These are phyloP conservation scores for Lagopus leucura DNA, from an alignment of 2,113 vertebrate genomes.

Conservation along the genomic window DNA sequence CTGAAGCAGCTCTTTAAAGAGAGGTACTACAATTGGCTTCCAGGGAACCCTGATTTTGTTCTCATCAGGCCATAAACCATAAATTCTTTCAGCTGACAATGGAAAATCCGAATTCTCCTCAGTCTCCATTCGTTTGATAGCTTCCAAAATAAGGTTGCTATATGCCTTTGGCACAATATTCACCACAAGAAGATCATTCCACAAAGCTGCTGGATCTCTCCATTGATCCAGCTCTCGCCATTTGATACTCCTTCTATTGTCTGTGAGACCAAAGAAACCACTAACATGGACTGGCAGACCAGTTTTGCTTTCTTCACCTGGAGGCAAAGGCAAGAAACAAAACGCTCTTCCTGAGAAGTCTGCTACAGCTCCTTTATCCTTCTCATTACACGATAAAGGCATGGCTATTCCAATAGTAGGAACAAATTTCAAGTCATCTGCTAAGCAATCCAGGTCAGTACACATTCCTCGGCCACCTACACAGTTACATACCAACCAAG, in stretches of 20 bases:
- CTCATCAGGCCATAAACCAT: constrained; percentile 90
- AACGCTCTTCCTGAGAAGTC: constrained; percentile 93
- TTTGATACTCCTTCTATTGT: constrained; percentile 97
- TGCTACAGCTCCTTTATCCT: constrained; percentile 82
- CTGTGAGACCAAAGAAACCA: constrained; percentile 97
- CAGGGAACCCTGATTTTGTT: constrained; percentile 85
- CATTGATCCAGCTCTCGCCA: constrained; percentile 97
- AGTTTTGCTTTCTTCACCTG: constrained; percentile 94
- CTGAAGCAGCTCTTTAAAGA: constrained; percentile 88
- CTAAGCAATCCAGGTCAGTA: constrained; percentile 88
- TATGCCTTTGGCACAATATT: constrained; percentile 92
- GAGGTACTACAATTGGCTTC: constrained; percentile 89
- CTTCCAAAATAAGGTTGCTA: constrained; percentile 88
- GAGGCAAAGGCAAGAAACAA: constrained; percentile 96
- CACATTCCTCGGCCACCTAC: constrained; percentile 93
- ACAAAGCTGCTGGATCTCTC: constrained; percentile 94
- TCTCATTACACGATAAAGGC: constrained; percentile 75
- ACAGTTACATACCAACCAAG: constrained; percentile 95
- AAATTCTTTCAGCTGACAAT: constrained; percentile 83
- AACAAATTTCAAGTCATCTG: constrained; percentile 95
- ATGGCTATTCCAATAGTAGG: constrained; percentile 93
- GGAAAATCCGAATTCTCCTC: constrained; percentile 86
- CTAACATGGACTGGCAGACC: constrained; percentile 97
- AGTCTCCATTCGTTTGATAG: constrained; percentile 85
- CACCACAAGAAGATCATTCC: constrained; percentile 93